Percentiles rank a stretch among this genome's conserved stretches.
phyloP scores from a whole-genome alignment of 1,140 invertebrate species.

The Cydia strobilella region DNA sequence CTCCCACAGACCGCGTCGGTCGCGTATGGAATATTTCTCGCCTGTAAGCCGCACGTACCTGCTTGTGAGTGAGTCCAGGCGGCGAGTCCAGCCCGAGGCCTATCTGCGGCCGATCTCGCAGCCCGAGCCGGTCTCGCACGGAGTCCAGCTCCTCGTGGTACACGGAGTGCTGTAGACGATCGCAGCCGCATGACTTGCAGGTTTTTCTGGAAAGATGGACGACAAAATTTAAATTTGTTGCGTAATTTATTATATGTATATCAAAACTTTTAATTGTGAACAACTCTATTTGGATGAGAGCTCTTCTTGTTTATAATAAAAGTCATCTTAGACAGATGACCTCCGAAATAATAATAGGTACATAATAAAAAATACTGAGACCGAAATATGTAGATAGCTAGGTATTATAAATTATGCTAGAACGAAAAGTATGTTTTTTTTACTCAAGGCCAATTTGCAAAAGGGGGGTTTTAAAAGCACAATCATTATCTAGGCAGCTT shows the following conservation, averaged over 20 bases:
- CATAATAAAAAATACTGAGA: too few relatives aligned
- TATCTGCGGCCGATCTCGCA: conserved; percentile 79
- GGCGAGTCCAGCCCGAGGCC: conserved; percentile 88
- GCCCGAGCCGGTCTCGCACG: conserved; percentile 89
- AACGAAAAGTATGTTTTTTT: too few relatives aligned
- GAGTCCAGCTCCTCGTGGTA: conserved; percentile 94
- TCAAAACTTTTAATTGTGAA: too few relatives aligned
- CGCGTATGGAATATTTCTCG: background rate
- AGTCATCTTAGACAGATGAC: too few relatives aligned
- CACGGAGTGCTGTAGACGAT: conserved; percentile 90
- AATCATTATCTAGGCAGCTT: too few relatives aligned
- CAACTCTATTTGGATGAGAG: too few relatives aligned
- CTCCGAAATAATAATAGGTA: too few relatives aligned
- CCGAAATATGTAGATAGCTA: too few relatives aligned
- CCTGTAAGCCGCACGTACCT: conserved; percentile 61
- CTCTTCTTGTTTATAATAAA: too few relatives aligned
- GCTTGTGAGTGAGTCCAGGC: conserved; percentile 85
- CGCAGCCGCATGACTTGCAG: conserved; percentile 93
- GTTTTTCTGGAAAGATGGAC: conserved; percentile 84
- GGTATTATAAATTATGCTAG: too few relatives aligned
- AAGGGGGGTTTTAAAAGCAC: too few relatives aligned
- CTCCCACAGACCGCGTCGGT: background rate
- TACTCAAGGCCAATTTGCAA: too few relatives aligned
- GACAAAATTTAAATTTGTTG: background rate
- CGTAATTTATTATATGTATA: background rate